These are phyloP conservation scores for Acomys russatus DNA, from an alignment of 2,797 vertebrate genomes.

Conservation along the genomic window DNA sequence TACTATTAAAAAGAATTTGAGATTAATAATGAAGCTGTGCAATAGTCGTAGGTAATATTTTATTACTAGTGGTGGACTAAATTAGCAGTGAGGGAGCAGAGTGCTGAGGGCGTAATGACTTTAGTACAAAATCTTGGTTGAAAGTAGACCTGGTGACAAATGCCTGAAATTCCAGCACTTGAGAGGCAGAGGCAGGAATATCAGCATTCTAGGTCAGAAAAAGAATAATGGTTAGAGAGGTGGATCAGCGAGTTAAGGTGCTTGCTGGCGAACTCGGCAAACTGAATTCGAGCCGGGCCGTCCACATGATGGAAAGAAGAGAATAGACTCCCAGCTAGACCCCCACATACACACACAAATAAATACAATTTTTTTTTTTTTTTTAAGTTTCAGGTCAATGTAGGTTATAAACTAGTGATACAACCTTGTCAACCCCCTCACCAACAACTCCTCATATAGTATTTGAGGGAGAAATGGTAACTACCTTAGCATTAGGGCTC, in stretches of 20 bases:
- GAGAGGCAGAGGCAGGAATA: neutral
- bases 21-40: neutral
- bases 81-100: neutral
- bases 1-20: conserved; percentile 57
- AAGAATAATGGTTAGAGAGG: neutral
- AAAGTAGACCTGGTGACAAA: neutral
- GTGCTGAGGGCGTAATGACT: conserved; percentile 11
- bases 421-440: neutral
- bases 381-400: neutral
- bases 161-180: neutral
- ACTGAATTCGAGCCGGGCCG: neutral
- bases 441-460: neutral
- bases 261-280: neutral
- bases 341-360: neutral
- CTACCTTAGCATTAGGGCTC: neutral
- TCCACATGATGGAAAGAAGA: neutral
- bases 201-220: neutral
- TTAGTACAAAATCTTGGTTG: neutral
- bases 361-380: neutral
- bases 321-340: neutral
- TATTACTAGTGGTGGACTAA: neutral
- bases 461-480: neutral
- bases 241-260: neutral
- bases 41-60: neutral
- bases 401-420: neutral